Percentiles rank a stretch among this genome's conserved stretches.
phyloP scores from a whole-genome alignment of 2,113 vertebrate genomes.

The Laticauda colubrina region DNA sequence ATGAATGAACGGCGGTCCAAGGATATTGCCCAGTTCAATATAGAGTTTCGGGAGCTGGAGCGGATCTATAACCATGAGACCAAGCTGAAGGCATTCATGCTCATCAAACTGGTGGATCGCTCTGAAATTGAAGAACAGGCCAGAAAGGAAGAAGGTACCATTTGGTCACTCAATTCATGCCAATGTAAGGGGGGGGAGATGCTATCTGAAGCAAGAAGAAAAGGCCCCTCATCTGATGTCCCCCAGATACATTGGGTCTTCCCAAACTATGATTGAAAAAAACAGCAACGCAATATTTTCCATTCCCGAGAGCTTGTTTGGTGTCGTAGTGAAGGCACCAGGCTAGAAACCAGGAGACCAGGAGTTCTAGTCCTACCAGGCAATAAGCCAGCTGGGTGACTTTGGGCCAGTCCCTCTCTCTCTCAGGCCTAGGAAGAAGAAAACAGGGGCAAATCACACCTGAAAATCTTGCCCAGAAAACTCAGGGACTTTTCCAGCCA shows the following conservation, averaged over 20 bases:
- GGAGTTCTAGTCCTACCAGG: neutral
- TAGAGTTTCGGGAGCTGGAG: slow-evolving; percentile 59
- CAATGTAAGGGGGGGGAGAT: too few species aligned
- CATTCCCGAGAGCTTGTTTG: neutral
- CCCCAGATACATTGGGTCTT: neutral
- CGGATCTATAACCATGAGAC: slow-evolving; percentile 41
- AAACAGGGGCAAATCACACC: too few species aligned
- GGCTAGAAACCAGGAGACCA: neutral
- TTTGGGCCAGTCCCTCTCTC: neutral
- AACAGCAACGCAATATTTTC: neutral
- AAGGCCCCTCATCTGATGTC: neutral
- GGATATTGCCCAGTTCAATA: slow-evolving; percentile 58
- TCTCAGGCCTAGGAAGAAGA: too few species aligned
- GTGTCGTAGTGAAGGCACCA: neutral
- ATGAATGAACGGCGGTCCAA: slow-evolving; percentile 56
- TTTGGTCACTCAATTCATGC: neutral
- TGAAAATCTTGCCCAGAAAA: too few species aligned
- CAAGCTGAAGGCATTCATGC: slow-evolving; percentile 67
- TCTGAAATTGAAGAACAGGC: slow-evolving; percentile 48
- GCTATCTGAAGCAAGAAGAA: neutral
- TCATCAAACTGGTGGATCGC: slow-evolving; percentile 52
- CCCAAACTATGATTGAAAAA: neutral
- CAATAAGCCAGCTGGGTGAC: neutral
- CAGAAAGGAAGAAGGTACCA: slow-evolving; percentile 60
- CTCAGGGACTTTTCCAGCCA: too few species aligned